These are phyloP conservation scores for human (Homo sapiens) DNA, from an alignment of 2,113 vertebrate genomes.

Conservation along the genomic window GRCh38 chr12:11209501-11210000, in stretches of 20 bases:
- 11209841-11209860: neutral
- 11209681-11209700: neutral
- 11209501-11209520: neutral
- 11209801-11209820: neutral
- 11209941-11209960: neutral
- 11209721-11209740: neutral
- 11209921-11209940: neutral
- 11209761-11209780: neutral
- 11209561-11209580: neutral
- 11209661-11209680: neutral
- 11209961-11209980: neutral
- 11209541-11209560: neutral
- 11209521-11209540: neutral
- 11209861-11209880: neutral
- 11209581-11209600: neutral
- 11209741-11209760: neutral
- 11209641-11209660: neutral
- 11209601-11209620: neutral
- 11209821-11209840: neutral
- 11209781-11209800: neutral
- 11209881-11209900: neutral
- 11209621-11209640: neutral
- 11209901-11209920: neutral
- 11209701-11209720: neutral
- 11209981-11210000: neutral